Conservation (phyloP, 1,140 invertebrate species). For the Microvelia longipes region DNA sequence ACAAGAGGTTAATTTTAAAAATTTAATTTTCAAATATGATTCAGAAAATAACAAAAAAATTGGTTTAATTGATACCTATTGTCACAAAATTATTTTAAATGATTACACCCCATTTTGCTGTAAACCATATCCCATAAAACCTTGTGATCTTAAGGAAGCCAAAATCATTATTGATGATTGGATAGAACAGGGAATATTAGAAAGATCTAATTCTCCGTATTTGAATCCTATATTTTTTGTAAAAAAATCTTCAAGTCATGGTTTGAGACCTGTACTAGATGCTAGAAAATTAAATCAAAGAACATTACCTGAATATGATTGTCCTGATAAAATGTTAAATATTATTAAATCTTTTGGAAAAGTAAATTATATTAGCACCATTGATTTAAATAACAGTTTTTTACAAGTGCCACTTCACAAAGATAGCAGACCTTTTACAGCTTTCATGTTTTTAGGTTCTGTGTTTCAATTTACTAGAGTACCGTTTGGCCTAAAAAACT, state of each 20-base stretch:
- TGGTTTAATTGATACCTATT: not conserved
- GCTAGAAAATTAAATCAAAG: not conserved
- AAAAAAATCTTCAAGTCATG: not conserved
- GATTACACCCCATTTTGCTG: not conserved
- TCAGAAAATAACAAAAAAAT: not conserved
- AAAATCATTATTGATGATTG: not conserved
- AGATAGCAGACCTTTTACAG: not conserved
- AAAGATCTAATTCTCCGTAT: not conserved
- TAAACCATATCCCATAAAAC: not conserved
- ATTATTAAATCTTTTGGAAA: not conserved
- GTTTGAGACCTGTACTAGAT: not conserved
- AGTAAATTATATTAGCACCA: not conserved
- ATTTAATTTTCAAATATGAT: not conserved
- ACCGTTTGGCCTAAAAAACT: not conserved
- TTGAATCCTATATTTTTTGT: not conserved
- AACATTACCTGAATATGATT: not conserved
- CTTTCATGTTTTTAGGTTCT: not conserved
- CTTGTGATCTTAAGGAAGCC: not conserved
- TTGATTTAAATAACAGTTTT: not conserved
- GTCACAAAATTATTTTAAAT: not conserved
- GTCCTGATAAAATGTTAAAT: not conserved
- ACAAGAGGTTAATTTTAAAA: not conserved
- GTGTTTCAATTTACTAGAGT: constrained; percentile 1
- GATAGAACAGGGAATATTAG: not conserved
- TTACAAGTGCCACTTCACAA: not conserved